Base-by-base conservation (phyloP, 2,113 vertebrate species). In the Mormyrus lacerda region DNA sequence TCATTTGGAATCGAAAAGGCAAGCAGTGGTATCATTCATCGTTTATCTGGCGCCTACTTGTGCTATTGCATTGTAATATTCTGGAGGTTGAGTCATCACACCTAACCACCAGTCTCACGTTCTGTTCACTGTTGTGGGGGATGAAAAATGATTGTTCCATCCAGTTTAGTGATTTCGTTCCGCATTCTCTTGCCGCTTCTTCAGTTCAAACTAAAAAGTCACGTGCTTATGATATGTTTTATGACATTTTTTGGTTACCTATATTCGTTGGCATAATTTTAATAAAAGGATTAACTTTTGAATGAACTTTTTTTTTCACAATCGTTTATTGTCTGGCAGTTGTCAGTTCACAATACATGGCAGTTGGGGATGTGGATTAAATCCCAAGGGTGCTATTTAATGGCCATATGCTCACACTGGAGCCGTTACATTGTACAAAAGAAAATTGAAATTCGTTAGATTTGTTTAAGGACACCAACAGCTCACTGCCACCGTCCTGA, bases 371-470 rank as follows among this genome's bases (percentile, higher is more conserved):
- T 39, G 24, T 55, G 53, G 85, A 85, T 48, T 42, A 61, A 65
- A 87, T 87, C 87, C 87, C 87, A 19, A 17, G 31, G 39, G 86
- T 58, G 35, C 86, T 51, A 27, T 87, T 58, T 58, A 24, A 87
- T 21, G 55, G 19, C 87, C 87, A 87, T 87, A 58, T 87, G 87
- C 24, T 87, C 53, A 87, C 13, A 65, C 48, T 31, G 51, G 24
- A 65, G 87, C 87, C 55, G 55, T 42, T 53, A 61, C 35, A 42
- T 65, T 87, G 39, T 21, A 27, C 27, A 58, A 61, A 48, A 27
- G 31, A 53, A n/a, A 1, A 47, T 31, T 3, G n/a, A 86, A 31
- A 86, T 44, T n/a, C 24, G 42, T 58, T 61, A 21, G 85, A 31
- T 45, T 87, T 58, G 35, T 87, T 61, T 61, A 86, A 50, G 19